Conservation (phyloP, 2,113 vertebrate species). For the Onychostruthus taczanowskii region DNA sequence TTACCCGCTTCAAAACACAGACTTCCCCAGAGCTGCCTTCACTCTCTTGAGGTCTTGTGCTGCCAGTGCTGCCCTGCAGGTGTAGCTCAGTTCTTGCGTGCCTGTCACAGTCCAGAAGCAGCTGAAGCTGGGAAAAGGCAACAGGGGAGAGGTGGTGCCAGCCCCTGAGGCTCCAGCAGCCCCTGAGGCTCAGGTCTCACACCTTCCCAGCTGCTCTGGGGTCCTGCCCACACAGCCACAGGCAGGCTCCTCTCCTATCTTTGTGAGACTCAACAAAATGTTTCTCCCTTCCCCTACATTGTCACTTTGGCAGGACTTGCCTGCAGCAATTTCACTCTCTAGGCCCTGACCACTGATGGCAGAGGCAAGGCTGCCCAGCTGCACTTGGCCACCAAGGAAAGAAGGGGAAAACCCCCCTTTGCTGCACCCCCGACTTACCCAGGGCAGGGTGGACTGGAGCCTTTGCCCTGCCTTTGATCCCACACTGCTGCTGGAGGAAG, state of each 20-base stretch:
- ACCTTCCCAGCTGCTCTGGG: background rate
- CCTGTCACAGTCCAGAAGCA: background rate
- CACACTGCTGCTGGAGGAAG: background rate
- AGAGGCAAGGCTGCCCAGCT: background rate
- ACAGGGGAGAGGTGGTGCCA: rapidly evolving
- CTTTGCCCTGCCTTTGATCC: background rate
- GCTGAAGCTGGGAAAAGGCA: background rate
- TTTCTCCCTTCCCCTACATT: rapidly evolving
- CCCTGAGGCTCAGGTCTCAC: background rate
- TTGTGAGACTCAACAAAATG: rapidly evolving
- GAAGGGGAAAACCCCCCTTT: rapidly evolving
- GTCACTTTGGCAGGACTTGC: too few species aligned
- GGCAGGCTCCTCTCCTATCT: too few species aligned
- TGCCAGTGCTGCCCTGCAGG: rapidly evolving
- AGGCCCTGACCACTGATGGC: rapidly evolving
- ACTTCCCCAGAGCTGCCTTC: background rate
- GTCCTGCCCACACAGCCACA: rapidly evolving
- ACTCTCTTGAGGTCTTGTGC: too few species aligned
- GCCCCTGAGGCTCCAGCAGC: rapidly evolving
- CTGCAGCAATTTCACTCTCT: background rate
- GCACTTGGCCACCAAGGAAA: background rate
- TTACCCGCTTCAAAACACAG: rapidly evolving
- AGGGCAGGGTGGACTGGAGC: background rate
- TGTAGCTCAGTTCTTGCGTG: rapidly evolving
- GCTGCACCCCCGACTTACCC: rapidly evolving